phyloP scores from a whole-genome alignment of 1,140 invertebrate species.

The Pentalonia nigronervosa region DNA sequence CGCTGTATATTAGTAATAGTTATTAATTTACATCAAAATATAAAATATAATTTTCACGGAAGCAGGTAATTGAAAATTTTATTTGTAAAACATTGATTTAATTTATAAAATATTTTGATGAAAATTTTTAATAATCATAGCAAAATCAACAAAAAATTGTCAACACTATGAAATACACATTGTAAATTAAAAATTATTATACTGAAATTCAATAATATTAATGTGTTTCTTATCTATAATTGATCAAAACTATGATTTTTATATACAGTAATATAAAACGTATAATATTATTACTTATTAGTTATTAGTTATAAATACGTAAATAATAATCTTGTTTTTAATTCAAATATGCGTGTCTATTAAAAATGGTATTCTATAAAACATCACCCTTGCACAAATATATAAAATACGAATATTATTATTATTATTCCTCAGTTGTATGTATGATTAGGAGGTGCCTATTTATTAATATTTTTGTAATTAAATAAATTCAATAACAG shows the following conservation, averaged over 20 bases:
- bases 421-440: neutral
- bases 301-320: neutral
- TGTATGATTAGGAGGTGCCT: neutral
- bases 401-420: neutral
- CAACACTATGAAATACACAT: neutral
- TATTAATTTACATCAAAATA: too few relatives aligned
- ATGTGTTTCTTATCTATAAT: neutral
- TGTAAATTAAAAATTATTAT: neutral
- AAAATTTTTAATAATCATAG: neutral
- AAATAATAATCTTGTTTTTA: neutral
- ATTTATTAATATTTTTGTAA: neutral
- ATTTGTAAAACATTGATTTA: too few relatives aligned
- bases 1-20: neutral
- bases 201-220: neutral
- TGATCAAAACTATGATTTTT: neutral
- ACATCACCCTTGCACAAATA: neutral
- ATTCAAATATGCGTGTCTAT: neutral
- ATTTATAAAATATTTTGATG: too few relatives aligned
- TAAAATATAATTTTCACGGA: too few relatives aligned
- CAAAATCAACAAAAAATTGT: neutral
- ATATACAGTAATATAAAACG: neutral
- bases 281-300: too few relatives aligned
- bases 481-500: neutral
- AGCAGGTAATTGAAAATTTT: too few relatives aligned
- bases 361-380: neutral